Evolutionary conservation across 2,113 vertebrate genomes (phyloP).

Genomic region (Capra hircus): DNA sequence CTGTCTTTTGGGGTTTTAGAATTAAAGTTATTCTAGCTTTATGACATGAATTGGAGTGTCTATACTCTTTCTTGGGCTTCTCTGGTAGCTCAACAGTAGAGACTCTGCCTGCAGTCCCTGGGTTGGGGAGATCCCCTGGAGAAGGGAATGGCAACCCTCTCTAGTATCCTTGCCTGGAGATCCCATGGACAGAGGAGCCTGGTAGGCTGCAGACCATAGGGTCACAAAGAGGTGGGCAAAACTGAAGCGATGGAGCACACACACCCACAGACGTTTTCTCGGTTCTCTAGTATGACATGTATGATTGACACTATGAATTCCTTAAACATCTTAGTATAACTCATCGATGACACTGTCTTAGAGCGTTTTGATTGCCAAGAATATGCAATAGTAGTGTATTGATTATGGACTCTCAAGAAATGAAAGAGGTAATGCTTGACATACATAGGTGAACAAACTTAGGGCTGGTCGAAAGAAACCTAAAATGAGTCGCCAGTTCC

Average conservation of each 20-base stretch:
- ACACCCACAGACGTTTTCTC: fast-evolving
- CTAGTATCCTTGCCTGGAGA: neutral
- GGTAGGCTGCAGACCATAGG: neutral
- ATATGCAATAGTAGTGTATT: neutral
- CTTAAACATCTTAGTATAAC: neutral
- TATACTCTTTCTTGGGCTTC: neutral
- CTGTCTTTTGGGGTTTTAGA: neutral
- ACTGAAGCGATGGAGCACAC: neutral
- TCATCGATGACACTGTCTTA: neutral
- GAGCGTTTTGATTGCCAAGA: neutral
- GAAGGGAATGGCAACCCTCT: neutral
- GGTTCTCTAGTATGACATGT: neutral
- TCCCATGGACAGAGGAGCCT: neutral
- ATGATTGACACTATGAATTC: neutral
- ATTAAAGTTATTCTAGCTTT: neutral
- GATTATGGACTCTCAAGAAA: neutral
- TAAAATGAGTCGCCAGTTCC: neutral
- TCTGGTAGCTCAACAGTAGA: neutral
- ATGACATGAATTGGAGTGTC: neutral
- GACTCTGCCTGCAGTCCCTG: neutral
- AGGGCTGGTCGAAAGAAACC: neutral
- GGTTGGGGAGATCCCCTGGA: neutral
- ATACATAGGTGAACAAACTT: neutral
- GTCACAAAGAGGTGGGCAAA: neutral
- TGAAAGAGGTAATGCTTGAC: neutral